Evolutionary conservation across 2,888 invertebrate species (phyloP).

Genomic region (Acrocera orbiculus): DNA sequence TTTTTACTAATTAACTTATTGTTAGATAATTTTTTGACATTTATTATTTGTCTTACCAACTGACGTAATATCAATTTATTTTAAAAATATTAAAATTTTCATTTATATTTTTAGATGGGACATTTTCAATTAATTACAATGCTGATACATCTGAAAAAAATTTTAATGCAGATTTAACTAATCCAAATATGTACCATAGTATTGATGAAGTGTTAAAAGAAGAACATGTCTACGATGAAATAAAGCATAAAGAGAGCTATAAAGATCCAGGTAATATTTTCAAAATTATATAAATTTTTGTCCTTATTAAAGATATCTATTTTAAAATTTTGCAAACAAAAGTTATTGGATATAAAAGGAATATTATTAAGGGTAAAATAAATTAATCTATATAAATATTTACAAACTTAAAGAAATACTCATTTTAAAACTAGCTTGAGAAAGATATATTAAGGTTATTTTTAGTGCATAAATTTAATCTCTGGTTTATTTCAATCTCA

Average conservation of each 20-base stretch:
- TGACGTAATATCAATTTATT: too few relatives aligned
- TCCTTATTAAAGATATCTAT: not conserved
- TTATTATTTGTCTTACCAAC: too few relatives aligned
- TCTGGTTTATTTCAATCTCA: too few relatives aligned
- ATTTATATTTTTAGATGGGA: constrained; percentile 27
- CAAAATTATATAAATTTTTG: not conserved
- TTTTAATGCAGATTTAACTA: constrained; percentile 66
- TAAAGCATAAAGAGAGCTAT: constrained; percentile 58
- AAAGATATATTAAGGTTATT: too few relatives aligned
- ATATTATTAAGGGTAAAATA: constrained; percentile 4
- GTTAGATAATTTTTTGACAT: too few relatives aligned
- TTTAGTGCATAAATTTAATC: too few relatives aligned
- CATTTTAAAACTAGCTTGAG: too few relatives aligned
- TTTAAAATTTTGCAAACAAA: constrained; percentile 1
- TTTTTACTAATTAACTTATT: too few relatives aligned
- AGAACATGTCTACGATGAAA: constrained; percentile 80
- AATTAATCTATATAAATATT: too few relatives aligned
- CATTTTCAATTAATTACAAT: constrained; percentile 42
- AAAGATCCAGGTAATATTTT: constrained; percentile 39
- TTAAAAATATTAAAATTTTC: not conserved
- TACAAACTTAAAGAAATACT: too few relatives aligned
- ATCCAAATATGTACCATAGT: constrained; percentile 67
- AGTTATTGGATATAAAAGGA: constrained; percentile 5
- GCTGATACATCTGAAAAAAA: constrained; percentile 54
- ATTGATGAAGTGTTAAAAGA: constrained; percentile 56